phyloP scores from a whole-genome alignment of 64 coral and sea anemone genomes.

The Astreopora myriophthalma region DNA sequence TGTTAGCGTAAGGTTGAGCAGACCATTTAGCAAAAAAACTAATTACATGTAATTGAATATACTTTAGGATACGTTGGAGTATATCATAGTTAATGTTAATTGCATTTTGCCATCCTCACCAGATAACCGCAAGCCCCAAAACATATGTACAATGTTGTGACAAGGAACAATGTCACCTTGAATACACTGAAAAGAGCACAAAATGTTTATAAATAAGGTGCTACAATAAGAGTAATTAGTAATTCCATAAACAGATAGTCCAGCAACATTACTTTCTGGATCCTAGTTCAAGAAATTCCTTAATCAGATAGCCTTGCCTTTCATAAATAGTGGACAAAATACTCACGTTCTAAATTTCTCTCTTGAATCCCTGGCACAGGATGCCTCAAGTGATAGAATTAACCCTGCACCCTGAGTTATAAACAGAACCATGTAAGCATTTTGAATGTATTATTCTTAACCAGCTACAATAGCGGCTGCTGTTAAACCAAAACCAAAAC shows the following conservation, averaged over 20 bases:
- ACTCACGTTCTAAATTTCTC: conserved; percentile 88
- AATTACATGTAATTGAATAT: too few species aligned
- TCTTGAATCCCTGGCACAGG: conserved; percentile 86
- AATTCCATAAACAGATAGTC: too few species aligned
- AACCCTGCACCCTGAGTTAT: conserved; percentile 87
- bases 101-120: conserved; percentile 47
- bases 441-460: neutral
- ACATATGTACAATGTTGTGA: conserved; percentile 86
- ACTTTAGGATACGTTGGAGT: too few species aligned
- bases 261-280: too few species aligned
- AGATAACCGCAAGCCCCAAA: conserved; percentile 98
- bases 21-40: too few species aligned
- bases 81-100: neutral
- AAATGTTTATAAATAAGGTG: too few species aligned
- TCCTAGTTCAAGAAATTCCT: too few species aligned
- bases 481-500: too few species aligned
- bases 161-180: conserved; percentile 81
- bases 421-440: neutral
- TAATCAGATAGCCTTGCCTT: too few species aligned
- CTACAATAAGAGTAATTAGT: too few species aligned
- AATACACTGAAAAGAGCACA: conserved; percentile 82
- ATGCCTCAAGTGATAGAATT: conserved; percentile 89
- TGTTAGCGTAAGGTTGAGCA: too few species aligned
- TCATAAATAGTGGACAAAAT: neutral
- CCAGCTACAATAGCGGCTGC: neutral